These are phyloP conservation scores for Dasyurus viverrinus DNA, from an alignment of 2,113 vertebrate species.

Conservation along the genomic window DNA sequence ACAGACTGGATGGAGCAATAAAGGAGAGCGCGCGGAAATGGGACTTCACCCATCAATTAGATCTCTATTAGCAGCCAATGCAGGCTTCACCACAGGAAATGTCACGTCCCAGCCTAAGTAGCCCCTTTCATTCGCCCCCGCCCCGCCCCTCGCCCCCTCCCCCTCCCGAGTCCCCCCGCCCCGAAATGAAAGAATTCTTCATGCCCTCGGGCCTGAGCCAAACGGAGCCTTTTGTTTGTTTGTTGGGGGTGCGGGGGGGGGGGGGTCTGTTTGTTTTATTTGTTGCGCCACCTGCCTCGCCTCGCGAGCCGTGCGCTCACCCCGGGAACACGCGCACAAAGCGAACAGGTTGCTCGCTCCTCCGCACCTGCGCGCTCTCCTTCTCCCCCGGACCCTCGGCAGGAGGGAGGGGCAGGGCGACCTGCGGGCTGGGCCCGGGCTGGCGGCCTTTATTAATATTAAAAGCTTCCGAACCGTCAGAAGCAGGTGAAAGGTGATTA, in stretches of 20 bases:
- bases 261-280: constrained; percentile 64
- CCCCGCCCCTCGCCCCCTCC: constrained; percentile 44
- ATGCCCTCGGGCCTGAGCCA: constrained; percentile 85
- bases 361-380: constrained; percentile 59
- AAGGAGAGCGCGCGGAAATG: constrained; percentile 97
- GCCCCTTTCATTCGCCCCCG: constrained; percentile 67
- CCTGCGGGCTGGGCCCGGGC: not conserved
- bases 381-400: not conserved
- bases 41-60: constrained; percentile 99
- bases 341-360: constrained; percentile 80
- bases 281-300: constrained; percentile 82
- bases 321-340: constrained; percentile 61
- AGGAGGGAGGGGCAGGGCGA: constrained; percentile 44
- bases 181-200: constrained; percentile 93
- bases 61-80: constrained; percentile 99
- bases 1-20: constrained; percentile 99
- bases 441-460: constrained; percentile 85
- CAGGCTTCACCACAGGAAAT: constrained; percentile 97
- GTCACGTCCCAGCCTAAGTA: constrained; percentile 87
- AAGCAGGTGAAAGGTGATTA: constrained; percentile 86
- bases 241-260: not conserved
- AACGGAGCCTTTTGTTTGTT: constrained; percentile 83
- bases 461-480: constrained; percentile 83
- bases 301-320: constrained; percentile 48
- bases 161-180: constrained; percentile 48